These are phyloP conservation scores for Muscicapa comitata DNA, from an alignment of 2,797 vertebrate species.

Conservation along the genomic window DNA sequence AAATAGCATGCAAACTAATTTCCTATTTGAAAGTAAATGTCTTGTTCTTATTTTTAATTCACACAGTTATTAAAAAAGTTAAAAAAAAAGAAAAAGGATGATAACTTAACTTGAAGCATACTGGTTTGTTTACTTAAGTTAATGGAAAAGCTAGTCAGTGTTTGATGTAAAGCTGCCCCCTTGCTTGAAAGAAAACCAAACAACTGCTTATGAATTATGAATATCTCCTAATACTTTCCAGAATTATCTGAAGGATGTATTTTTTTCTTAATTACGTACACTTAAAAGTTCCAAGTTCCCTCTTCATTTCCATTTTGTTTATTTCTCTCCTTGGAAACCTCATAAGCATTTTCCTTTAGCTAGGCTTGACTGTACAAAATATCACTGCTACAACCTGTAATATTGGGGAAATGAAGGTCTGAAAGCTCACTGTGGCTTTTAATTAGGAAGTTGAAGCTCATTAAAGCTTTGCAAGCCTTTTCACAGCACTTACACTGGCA, in stretches of 20 bases:
- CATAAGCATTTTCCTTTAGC: constrained; percentile 43
- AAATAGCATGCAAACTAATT: constrained; percentile 56
- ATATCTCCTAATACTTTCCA: constrained; percentile 63
- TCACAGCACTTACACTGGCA: not conserved
- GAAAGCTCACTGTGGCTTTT: constrained; percentile 23
- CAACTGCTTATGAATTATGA: constrained; percentile 56
- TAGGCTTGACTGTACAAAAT: constrained; percentile 52
- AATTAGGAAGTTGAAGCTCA: constrained; percentile 37
- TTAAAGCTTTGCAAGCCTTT: not conserved
- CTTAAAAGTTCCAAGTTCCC: constrained; percentile 66
- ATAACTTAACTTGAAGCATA: constrained; percentile 48
- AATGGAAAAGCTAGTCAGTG: constrained; percentile 58
- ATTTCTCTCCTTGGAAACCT: constrained; percentile 67
- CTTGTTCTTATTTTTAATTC: constrained; percentile 57
- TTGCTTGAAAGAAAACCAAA: constrained; percentile 60
- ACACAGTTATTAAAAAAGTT: constrained; percentile 52
- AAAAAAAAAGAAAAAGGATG: not conserved
- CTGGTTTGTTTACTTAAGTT: constrained; percentile 57
- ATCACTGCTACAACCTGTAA: constrained; percentile 38
- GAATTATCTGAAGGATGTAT: constrained; percentile 62
- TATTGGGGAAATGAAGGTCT: not conserved
- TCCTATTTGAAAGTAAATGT: constrained; percentile 64
- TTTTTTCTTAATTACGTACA: constrained; percentile 57
- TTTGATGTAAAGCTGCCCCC: constrained; percentile 57
- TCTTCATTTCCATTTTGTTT: constrained; percentile 60